Conservation (phyloP, 1,140 invertebrate genomes). For the Popillia japonica region DNA sequence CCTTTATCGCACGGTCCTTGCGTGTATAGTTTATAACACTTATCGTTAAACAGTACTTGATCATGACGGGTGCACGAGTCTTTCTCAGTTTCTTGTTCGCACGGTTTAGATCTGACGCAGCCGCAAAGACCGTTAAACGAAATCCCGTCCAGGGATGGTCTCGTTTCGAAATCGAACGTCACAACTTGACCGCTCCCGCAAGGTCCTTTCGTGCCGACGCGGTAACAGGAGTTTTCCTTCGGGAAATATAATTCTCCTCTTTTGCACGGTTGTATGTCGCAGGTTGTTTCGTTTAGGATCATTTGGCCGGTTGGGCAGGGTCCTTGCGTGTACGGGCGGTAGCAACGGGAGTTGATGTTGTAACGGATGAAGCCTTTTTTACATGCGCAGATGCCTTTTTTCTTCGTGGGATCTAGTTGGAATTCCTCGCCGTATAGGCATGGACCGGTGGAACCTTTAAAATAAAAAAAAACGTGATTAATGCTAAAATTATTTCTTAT, state of each 20-base stretch:
- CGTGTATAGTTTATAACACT: conserved; percentile 76
- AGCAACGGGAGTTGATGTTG: conserved; percentile 72
- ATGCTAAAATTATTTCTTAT: no score
- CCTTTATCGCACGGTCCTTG: conserved; percentile 76
- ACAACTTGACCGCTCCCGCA: conserved; percentile 75
- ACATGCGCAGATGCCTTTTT: conserved; percentile 70
- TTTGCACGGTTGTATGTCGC: conserved; percentile 73
- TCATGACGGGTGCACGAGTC: conserved; percentile 67
- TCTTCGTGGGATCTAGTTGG: conserved; percentile 59
- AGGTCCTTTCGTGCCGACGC: conserved; percentile 76
- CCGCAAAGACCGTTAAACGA: conserved; percentile 84
- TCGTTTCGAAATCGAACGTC: conserved; percentile 77
- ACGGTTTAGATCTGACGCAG: conserved; percentile 63
- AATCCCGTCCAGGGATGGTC: conserved; percentile 78
- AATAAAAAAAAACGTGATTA: conserved; percentile 20
- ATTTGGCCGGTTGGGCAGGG: conserved; percentile 75
- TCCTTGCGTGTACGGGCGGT: conserved; percentile 77
- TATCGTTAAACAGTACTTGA: conserved; percentile 68
- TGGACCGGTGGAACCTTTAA: conserved; percentile 71
- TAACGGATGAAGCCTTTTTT: conserved; percentile 75
- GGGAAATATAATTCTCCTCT: conserved; percentile 78
- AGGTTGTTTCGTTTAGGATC: conserved; percentile 68
- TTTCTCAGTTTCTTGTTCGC: conserved; percentile 37
- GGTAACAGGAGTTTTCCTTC: conserved; percentile 74
- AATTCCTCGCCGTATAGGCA: conserved; percentile 76